Base-by-base conservation (phyloP, 2,797 vertebrate genomes). In the Pipistrellus pipistrellus region DNA sequence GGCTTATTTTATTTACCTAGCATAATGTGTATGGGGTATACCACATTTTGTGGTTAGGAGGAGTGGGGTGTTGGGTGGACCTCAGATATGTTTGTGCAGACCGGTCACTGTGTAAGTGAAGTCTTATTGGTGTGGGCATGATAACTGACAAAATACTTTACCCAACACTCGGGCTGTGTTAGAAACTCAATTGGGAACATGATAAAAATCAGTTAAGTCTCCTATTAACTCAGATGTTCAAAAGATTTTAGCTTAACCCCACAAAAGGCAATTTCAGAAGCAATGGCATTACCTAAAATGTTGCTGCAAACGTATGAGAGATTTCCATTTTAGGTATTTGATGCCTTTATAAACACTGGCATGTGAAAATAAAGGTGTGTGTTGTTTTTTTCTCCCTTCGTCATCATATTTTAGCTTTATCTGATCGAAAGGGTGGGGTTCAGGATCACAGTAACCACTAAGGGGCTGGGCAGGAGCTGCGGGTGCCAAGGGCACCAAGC, bases 341-440 rank as follows among this genome's bases (percentile, higher is more conserved):
- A 71, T 59, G 17, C 86, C 89, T 92, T 93, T 85, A 25, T 57
- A 96, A 96, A 81, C 41, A 53, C 48, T 87, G 90, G 41, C 25
- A 85, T 69, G 72, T 64, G 69, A 90, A 85, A 59, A 25, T 8
- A 75, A 44, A 46, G 46, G 1, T 35, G 4, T 4, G 73, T 32
- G 73, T 4, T 73, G 32, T 81, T 78, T 84, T 66, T 64, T 41
- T 14, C 59, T 59, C 51, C 27, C 46, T 55, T 53, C 7, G 13
- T 9, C 14, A 93, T 92, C 94, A 95, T 92, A 81, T 76, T 94
- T 76, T 59, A 89, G 23, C 75, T 90, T 98, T 98, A 98, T 98
- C 98, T 98, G 98, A 98, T 97, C 69, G 95, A 96, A 84, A 97
- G 98, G 98, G 98, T 98, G 98, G 97, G 97, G 98, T 93, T 73